Evolutionary conservation across 2,797 vertebrate species (phyloP), one percentile per base, ranked within the genome.

Genomic region (Lemur catta): DNA sequence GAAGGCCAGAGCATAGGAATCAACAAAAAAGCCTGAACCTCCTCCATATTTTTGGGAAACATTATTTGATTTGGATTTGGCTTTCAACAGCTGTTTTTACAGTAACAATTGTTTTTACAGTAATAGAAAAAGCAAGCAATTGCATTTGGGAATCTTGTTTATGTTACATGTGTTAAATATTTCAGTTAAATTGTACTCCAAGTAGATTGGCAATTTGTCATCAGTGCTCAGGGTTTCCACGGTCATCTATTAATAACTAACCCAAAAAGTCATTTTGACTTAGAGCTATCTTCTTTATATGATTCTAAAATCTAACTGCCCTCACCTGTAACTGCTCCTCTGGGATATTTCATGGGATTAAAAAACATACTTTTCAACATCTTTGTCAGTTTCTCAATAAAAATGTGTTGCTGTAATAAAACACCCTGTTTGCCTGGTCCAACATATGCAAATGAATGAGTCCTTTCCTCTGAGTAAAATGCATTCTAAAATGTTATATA

Each of bases 351-450:
- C 88, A 74, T 84, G 91, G 74, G 95, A 97, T 55, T 93, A 97
- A 88, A 92, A 96, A 81, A 0, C 50, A 74, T n/a, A 93, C 0
- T 76, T 69, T 15, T 1, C 0, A 96, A 91, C 38, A 95, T 96
- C 93, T 96, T 98, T 93, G 88, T 97, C 95, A 95, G 59, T 98
- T 97, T 98, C 98, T 98, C 97, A 98, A 98, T 59, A 74, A 50
- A 93, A 95, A 59, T 82, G 75, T 97, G 93, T 97, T 97, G 92
- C 97, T 97, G 61, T 89, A 93, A 93, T 98, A 97, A 46, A n/a
- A 98, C 97, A 88, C 2, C 15, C 13, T 75, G 1, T 88, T 92
- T 46, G 80, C 80, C 63, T 93, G 0, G 76, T 95, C 46, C 78
- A 24, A 35, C 97, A 95, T 90, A 89, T 92, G 95, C 80, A 98